Percentiles rank a stretch among this genome's conserved stretches.
These are phyloP conservation scores for Orchesellides sinensis DNA, from an alignment of 2,888 invertebrate species.

Conservation along the genomic window DNA sequence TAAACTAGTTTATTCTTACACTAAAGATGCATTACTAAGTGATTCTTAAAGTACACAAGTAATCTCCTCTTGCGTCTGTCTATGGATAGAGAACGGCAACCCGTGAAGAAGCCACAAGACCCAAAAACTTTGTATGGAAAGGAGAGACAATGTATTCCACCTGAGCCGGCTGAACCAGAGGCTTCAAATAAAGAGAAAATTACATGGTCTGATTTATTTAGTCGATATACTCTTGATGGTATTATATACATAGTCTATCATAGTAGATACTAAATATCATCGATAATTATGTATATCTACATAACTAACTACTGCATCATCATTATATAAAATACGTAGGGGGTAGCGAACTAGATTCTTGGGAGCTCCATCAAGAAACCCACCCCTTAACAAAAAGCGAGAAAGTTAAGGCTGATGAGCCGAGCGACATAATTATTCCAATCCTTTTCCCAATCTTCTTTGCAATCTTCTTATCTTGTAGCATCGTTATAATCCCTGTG, in stretches of 20 bases:
- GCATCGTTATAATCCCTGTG: background rate
- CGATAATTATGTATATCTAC: no score
- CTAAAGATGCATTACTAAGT: no score
- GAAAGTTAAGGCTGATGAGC: background rate
- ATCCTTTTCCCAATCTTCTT: background rate
- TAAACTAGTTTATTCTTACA: no score
- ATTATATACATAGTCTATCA: background rate
- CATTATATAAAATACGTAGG: background rate
- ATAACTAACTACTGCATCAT: no score
- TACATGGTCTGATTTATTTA: background rate
- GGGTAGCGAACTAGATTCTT: background rate
- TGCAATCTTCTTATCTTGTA: background rate
- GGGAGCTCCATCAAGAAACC: background rate
- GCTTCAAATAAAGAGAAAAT: background rate
- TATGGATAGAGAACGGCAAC: background rate
- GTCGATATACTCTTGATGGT: slow-evolving; percentile 8
- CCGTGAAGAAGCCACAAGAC: background rate
- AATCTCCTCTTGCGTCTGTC: no score
- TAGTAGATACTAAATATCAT: background rate
- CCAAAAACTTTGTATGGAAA: slow-evolving; percentile 8
- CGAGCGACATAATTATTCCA: background rate
- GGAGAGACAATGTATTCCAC: background rate
- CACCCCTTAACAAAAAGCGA: background rate
- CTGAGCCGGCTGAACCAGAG: background rate
- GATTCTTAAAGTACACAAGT: no score